Evolutionary conservation across 2,797 vertebrate genomes (phyloP), one percentile per base, ranked within the genome.

Genomic region (Tragopan temminckii): DNA sequence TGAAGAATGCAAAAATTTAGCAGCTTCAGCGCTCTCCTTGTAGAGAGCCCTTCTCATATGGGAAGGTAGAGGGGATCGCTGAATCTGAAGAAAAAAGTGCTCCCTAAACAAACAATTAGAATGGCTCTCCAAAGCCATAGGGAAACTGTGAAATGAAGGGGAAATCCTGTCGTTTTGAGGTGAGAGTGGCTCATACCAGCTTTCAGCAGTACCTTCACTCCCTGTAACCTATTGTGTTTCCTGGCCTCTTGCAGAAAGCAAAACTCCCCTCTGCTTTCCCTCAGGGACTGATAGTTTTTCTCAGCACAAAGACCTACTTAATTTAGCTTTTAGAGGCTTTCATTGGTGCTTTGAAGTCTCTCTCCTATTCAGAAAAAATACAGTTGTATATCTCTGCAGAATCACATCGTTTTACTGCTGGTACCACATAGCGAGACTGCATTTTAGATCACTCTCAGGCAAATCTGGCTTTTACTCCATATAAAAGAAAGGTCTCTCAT

Each of bases 401-500:
- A 79, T 90, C 52, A 23, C 29, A 8, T 67, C 55, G 10, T 66
- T 89, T 90, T 69, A 67, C 71, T 68, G 35, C 48, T 55, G 69
- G n/a, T 87, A 55, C 38, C 69, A 66, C 52, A 25, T 24, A 29
- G 17, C 29, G 13, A 78, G 66, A 7, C 69, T 63, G 69, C 3
- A 4, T 69, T 85, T 90, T 81, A 57, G 6, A 79, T 76, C 63
- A 83, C 55, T 94, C 42, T 36, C 72, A 89, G 80, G 72, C 78
- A 94, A 95, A 85, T 29, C 45, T 87, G 79, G 13, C 55, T 85
- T 85, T 85, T 80, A 29, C 82, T 90, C 66, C 20, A 9, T 40
- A 24, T 64, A 61, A 82, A 80, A 64, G 36, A 33, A 53, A 69
- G 31, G 23, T 83, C 53, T 95, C 38, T 43, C 31, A 76, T 88